phyloP scores from a whole-genome alignment of 2,888 invertebrate species.

The Drosophila robusta region DNA sequence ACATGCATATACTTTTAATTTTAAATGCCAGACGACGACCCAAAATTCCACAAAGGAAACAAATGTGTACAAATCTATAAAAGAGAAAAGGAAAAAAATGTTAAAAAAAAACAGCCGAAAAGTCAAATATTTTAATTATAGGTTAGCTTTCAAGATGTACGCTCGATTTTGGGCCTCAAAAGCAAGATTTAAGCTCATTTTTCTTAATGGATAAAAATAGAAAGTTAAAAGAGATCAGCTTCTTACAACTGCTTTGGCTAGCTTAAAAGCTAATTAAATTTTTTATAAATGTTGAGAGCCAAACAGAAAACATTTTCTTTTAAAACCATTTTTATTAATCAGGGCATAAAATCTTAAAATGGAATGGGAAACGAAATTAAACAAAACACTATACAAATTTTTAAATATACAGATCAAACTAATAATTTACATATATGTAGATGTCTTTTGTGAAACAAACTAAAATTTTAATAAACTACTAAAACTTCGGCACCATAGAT shows the following conservation, averaged over 20 bases:
- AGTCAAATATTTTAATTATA: constrained; percentile 17
- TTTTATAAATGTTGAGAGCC: not conserved
- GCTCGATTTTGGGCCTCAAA: constrained; percentile 1
- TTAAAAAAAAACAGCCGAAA: constrained; percentile 2
- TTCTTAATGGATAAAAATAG: constrained; percentile 13
- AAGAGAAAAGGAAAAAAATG: not conserved
- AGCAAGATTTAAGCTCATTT: constrained; percentile 11
- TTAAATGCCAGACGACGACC: constrained; percentile 12
- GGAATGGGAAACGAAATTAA: not conserved
- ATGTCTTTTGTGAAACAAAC: too few relatives aligned
- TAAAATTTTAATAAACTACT: too few relatives aligned
- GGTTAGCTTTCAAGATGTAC: constrained; percentile 1
- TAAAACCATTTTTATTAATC: too few relatives aligned
- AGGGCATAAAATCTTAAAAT: too few relatives aligned
- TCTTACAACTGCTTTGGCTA: not conserved
- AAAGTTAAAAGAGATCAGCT: constrained; percentile 37
- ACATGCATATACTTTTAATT: not conserved
- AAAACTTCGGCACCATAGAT: too few relatives aligned
- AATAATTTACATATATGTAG: too few relatives aligned
- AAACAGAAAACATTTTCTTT: not conserved
- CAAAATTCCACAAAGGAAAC: constrained; percentile 21
- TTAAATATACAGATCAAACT: too few relatives aligned
- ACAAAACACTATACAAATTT: too few relatives aligned
- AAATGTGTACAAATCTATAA: constrained; percentile 12
- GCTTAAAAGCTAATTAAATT: not conserved